Conservation (phyloP, 2,888 invertebrate genomes). For the Heliconius cydno region DNA sequence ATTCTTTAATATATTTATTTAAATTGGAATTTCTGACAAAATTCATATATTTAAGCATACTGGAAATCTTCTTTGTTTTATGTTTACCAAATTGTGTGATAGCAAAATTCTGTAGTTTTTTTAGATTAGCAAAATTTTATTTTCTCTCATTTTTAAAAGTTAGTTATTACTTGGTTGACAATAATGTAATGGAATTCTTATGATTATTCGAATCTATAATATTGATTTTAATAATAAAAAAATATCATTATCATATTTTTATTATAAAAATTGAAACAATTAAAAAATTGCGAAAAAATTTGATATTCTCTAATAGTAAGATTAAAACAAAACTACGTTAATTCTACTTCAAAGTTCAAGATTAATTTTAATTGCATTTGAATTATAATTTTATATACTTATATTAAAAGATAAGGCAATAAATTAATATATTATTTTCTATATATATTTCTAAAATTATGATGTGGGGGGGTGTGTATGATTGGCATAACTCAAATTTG, state of each 20-base stretch:
- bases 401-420: background rate
- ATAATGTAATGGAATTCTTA: slow-evolving; percentile 42
- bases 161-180: slow-evolving; percentile 44
- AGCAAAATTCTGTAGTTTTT: background rate
- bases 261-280: background rate
- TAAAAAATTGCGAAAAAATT: background rate
- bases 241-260: background rate
- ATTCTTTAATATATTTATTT: background rate
- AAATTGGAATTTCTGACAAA: no score
- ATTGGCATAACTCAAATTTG: slow-evolving; percentile 4
- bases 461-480: background rate
- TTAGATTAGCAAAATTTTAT: background rate
- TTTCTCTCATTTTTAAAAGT: background rate
- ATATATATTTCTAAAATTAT: background rate
- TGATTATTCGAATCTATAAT: background rate
- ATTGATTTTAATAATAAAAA: background rate
- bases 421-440: background rate
- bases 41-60: no score
- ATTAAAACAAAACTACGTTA: background rate
- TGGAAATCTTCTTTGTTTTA: no score
- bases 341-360: background rate
- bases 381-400: no score
- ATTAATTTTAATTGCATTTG: background rate
- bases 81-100: no score
- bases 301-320: background rate